A percentile compares a stretch with the other conserved stretches of the same genome.
phyloP scores from a whole-genome alignment of 1,140 invertebrate genomes.

The Danaus plexippus region DNA sequence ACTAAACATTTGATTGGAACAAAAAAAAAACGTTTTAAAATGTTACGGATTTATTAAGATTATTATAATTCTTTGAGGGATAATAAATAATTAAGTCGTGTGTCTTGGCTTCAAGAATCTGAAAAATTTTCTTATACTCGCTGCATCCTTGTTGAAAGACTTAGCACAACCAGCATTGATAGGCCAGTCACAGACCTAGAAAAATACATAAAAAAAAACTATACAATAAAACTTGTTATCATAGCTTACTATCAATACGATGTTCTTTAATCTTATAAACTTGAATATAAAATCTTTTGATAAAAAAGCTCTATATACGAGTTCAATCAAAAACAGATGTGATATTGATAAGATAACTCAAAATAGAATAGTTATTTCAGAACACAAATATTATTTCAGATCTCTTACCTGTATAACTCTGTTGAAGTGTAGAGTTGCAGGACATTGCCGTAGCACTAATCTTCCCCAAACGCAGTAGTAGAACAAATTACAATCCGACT shows the following conservation, averaged over 20 bases:
- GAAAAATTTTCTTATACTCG: not conserved
- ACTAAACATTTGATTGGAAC: too few species aligned
- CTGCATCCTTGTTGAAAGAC: conserved; percentile 26
- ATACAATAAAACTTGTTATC: not conserved
- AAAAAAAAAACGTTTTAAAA: too few species aligned
- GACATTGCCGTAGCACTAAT: conserved; percentile 58
- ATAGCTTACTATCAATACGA: too few species aligned
- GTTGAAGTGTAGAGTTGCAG: conserved; percentile 72
- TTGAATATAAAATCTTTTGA: not conserved
- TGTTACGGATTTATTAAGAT: too few species aligned
- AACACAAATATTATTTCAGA: too few species aligned
- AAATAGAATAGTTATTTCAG: too few species aligned
- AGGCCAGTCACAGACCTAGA: conserved; percentile 39
- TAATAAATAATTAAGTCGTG: too few species aligned
- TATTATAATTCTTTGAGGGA: too few species aligned
- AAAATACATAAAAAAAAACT: conserved; percentile 10
- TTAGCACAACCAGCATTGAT: conserved; percentile 26
- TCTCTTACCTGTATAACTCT: conserved; percentile 36
- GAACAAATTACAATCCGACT: conserved; percentile 71
- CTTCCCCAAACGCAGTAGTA: conserved; percentile 73
- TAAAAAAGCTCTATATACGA: too few species aligned
- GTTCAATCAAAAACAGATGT: too few species aligned
- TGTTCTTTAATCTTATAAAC: conserved; percentile 1
- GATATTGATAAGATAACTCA: too few species aligned
- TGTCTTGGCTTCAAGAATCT: too few species aligned